Base-by-base conservation (phyloP, 2,797 vertebrate species). In the Pseudomugil gertrudae region DNA sequence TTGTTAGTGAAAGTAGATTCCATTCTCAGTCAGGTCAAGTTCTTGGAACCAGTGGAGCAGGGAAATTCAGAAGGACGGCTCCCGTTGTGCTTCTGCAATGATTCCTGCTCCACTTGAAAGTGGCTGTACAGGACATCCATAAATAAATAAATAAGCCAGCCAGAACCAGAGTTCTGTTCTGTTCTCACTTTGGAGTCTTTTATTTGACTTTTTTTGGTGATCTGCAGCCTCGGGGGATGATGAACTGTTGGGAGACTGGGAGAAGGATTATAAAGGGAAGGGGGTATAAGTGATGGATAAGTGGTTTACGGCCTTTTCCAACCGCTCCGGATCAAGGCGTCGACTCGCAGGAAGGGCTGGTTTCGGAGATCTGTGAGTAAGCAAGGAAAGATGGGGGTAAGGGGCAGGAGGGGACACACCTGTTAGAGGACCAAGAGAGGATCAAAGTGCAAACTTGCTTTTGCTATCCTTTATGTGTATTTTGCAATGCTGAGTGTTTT, bases 321-420 rank as follows among this genome's bases (percentile, higher is more conserved):
- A 87, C 94, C 94, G 64, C 92, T 93, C 87, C 95, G 94, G 88
- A 95, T 94, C 88, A 95, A 89, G 51, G 95, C 94, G 35, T 95
- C 95, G 76, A 93, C 93, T 90, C 95, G 93, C 88, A 94, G 93
- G 93, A 93, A 95, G 82, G 95, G 95, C 93, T 95, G 95, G 90
- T 84, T 95, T 89, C 95, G 90, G 77, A 95, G 95, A 93, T 95
- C 95, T 95, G 92, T 81, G 92, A 93, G 89, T 86, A 80, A 84
- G 87, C 70, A 83, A 62, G 87, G 82, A 90, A 79, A 90, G 74
- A 83, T n/a, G n/a, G 75, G 80, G 71, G 85, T 90, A 76, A 91
- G 83, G 84, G 65, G 84, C 69, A 58, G 33, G 55, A 84, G 85
- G 87, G 85, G 77, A 77, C 84, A 87, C 83, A 82, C 76, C 83